These are phyloP conservation scores for Chamaea fasciata DNA, from an alignment of 2,113 vertebrate species.

Conservation along the genomic window DNA sequence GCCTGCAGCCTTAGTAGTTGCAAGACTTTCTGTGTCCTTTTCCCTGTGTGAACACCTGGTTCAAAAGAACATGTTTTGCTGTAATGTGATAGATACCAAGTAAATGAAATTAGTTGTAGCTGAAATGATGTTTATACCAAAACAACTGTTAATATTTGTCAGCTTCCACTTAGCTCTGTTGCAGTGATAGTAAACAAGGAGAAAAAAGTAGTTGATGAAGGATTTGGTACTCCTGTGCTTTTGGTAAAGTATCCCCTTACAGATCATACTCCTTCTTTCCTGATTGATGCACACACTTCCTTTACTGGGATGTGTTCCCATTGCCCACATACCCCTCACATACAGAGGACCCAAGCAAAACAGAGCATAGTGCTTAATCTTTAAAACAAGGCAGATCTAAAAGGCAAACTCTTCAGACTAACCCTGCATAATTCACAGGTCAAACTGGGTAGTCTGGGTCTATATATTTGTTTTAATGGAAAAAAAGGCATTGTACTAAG, in stretches of 20 bases:
- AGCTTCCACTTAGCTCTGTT: background rate
- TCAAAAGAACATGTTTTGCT: background rate
- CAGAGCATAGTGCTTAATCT: background rate
- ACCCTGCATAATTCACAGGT: background rate
- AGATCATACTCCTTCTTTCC: background rate
- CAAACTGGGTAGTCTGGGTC: background rate
- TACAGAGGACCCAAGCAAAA: background rate
- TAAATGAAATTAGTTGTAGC: background rate
- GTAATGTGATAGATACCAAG: background rate
- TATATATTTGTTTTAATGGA: background rate
- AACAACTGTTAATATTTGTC: background rate
- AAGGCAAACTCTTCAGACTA: background rate
- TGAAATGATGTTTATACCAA: background rate
- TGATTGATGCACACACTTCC: rapidly evolving
- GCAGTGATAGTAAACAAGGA: background rate
- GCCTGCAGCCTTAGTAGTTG: background rate
- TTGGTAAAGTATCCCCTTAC: background rate
- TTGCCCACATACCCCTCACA: background rate
- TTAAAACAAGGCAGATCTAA: background rate
- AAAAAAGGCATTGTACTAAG: background rate
- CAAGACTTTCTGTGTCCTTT: background rate
- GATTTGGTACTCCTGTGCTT: background rate
- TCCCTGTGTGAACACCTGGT: background rate
- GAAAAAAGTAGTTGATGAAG: background rate
- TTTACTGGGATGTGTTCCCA: background rate